These are phyloP conservation scores for Phainopepla nitens DNA, from an alignment of 2,113 vertebrate genomes.

Conservation along the genomic window DNA sequence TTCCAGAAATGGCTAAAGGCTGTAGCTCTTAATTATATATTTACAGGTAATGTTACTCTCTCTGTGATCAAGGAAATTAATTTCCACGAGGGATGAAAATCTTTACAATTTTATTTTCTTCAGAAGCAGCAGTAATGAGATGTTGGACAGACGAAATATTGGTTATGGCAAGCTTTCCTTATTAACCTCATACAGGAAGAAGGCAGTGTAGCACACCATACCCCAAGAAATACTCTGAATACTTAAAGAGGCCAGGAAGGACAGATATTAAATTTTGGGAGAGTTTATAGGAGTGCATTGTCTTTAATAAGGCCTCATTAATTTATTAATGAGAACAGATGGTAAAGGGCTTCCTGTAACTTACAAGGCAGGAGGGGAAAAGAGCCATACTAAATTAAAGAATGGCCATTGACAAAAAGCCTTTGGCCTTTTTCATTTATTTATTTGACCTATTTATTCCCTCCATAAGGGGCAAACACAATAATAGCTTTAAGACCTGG, in stretches of 20 bases:
- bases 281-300: neutral
- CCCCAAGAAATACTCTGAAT: neutral
- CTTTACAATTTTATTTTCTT: neutral
- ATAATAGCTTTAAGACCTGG: neutral
- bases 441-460: constrained; percentile 6
- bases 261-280: neutral
- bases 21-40: neutral
- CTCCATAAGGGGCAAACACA: neutral
- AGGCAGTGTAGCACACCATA: neutral
- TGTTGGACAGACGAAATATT: neutral
- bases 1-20: neutral
- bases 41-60: neutral
- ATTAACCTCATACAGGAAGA: neutral
- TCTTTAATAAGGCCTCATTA: neutral
- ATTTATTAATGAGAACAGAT: neutral
- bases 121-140: neutral
- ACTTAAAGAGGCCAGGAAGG: neutral
- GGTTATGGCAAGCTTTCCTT: neutral
- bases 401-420: neutral
- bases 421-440: constrained; percentile 13
- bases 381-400: neutral
- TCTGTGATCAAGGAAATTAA: neutral
- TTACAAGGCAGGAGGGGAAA: neutral
- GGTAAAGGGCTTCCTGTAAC: neutral
- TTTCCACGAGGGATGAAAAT: neutral